Conservation (phyloP, 2,113 vertebrate species). For the Oriolus oriolus region DNA sequence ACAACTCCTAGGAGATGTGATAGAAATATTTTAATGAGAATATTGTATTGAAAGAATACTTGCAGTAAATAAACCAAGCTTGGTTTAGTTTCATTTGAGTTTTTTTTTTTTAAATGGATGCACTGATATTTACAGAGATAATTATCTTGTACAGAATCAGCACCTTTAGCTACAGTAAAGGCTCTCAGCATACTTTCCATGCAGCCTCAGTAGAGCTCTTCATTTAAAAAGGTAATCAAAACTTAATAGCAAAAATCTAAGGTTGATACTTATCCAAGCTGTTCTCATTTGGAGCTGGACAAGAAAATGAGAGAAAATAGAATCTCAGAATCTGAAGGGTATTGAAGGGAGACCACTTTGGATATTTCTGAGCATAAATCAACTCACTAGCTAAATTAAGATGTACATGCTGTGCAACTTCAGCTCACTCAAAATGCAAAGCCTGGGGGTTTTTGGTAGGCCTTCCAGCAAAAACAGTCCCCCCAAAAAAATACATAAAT, state of each 20-base stretch:
- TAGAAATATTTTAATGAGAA: background rate
- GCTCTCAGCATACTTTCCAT: background rate
- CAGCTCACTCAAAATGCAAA: background rate
- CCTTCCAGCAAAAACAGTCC: conserved; percentile 38
- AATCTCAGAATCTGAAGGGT: background rate
- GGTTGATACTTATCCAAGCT: background rate
- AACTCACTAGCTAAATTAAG: conserved; percentile 1
- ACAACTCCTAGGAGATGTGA: background rate
- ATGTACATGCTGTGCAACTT: background rate
- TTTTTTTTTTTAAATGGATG: background rate
- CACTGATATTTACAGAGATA: background rate
- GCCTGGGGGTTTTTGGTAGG: background rate
- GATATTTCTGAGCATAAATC: background rate
- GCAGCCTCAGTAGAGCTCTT: background rate
- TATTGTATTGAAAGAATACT: background rate
- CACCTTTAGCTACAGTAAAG: background rate
- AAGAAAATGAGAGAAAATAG: background rate
- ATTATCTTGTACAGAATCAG: background rate
- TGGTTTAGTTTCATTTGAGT: background rate
- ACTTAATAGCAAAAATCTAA: background rate
- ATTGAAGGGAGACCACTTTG: background rate
- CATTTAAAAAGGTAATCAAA: background rate
- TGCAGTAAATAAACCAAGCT: background rate
- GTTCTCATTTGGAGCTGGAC: background rate
- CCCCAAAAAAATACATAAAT: conserved; percentile 34